Base-by-base conservation (phyloP, 2,888 invertebrate genomes). In the Agrotis exclamationis region DNA sequence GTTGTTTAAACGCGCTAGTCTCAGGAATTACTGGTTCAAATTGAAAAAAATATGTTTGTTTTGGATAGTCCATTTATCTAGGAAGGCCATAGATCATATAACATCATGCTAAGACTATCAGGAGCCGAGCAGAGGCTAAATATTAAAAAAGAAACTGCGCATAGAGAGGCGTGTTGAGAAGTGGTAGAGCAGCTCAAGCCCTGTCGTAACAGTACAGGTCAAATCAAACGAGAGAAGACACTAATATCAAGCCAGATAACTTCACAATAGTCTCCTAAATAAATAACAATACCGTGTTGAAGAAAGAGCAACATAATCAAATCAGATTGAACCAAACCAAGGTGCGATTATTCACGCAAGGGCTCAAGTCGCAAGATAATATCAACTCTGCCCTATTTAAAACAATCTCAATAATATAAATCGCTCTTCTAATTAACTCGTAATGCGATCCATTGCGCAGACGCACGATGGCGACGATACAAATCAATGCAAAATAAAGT, bases 401-500 rank as follows among this genome's bases (percentile, higher is more conserved):
- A 53, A 51, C 20, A 45, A 78, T 79, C 63, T 63, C 59, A 75
- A 80, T 79, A 73, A 75, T 71, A 83, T 83, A 85, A 83, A 85
- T 83, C 72, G 74, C 45, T 54, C 51, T 22, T 63, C 75, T 83
- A 83, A 83, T 83, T 80, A 85, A 83, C 73, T 56, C 73, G 83
- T 83, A 83, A 83, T 83, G 63, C 83, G 83, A 83, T 75, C 71
- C 80, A 70, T 74, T 68, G 63, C 57, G 59, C 70, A 64, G 50
- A 76, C 82, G 76, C 81, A n/a, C 62, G 71, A 77, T 78, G 59
- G 54, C 20, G 53, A 11, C 48, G 79, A 83, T 84, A 85, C 76
- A 81, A 68, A 79, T 83, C 85, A 64, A 73, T 71, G 73, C 70
- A 70, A 73, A 83, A 83, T 85, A 83, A 84, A 79, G 70, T 50